Conservation (phyloP, 2,113 vertebrate genomes). For the Pygathrix nemaeus region DNA sequence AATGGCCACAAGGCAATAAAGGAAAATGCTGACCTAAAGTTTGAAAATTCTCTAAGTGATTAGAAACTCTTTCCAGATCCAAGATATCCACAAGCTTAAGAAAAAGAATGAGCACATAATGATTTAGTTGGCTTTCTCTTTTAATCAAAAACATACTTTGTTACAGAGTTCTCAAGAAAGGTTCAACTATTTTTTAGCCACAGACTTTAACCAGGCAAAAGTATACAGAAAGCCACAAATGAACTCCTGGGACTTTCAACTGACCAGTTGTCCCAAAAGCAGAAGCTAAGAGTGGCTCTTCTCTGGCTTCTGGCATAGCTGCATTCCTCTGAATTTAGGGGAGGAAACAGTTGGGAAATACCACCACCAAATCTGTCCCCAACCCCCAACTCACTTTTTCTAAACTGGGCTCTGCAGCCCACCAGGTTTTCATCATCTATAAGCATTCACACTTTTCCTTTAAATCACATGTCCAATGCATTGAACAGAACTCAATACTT, state of each 20-base stretch:
- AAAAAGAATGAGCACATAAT: conserved; percentile 74
- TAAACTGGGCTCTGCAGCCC: conserved; percentile 18
- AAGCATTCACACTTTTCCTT: neutral
- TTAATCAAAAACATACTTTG: conserved; percentile 86
- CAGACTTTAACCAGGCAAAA: conserved; percentile 82
- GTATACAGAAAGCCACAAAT: conserved; percentile 81
- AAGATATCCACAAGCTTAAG: conserved; percentile 53
- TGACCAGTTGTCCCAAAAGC: conserved; percentile 72
- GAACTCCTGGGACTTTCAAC: conserved; percentile 73
- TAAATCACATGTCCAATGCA: conserved; percentile 32
- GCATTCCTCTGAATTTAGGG: neutral
- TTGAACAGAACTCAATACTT: neutral
- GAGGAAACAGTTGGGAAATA: conserved; percentile 19
- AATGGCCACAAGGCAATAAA: neutral
- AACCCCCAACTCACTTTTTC: neutral
- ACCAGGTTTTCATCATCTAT: neutral
- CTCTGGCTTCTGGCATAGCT: neutral
- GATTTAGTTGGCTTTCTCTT: conserved; percentile 82
- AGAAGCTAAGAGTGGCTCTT: conserved; percentile 33
- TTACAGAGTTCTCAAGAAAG: conserved; percentile 84
- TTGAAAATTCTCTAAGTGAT: neutral
- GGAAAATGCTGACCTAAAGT: neutral
- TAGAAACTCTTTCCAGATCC: conserved; percentile 41
- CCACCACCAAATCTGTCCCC: neutral
- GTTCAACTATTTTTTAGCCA: conserved; percentile 80